These are phyloP conservation scores for Neosilurus mollespiculum DNA, from an alignment of 2,797 vertebrate species.

Conservation along the genomic window DNA sequence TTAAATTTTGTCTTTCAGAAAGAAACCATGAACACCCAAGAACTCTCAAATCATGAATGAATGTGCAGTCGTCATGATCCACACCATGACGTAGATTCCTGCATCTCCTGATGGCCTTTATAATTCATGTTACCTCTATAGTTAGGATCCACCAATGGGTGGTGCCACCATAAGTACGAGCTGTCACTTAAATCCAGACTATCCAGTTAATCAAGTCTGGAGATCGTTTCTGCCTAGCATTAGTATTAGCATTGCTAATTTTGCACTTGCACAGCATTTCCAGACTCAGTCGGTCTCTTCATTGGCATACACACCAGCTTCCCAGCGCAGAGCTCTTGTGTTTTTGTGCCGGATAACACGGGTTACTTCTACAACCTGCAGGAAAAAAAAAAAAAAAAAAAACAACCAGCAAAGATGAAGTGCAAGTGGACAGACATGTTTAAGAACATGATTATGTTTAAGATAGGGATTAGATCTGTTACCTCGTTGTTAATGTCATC, in stretches of 20 bases:
- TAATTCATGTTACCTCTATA: not conserved
- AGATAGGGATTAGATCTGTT: slow-evolving; percentile 34
- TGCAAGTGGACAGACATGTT: not conserved
- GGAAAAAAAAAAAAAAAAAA: slow-evolving; percentile 7
- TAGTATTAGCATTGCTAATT: not conserved
- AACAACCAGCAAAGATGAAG: slow-evolving; percentile 6
- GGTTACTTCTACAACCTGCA: slow-evolving; percentile 86
- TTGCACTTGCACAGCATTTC: slow-evolving; percentile 10
- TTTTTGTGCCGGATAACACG: slow-evolving; percentile 83
- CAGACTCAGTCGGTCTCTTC: slow-evolving; percentile 64
- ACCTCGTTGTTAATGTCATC: slow-evolving; percentile 89
- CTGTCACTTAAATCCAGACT: slow-evolving; percentile 31
- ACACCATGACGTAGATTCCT: not conserved
- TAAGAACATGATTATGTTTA: no score
- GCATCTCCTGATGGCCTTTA: not conserved
- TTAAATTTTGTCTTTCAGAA: not conserved
- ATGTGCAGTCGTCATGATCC: not conserved
- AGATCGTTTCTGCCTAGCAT: slow-evolving; percentile 7
- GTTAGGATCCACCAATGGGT: not conserved
- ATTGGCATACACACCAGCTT: slow-evolving; percentile 77
- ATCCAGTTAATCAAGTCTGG: slow-evolving; percentile 28
- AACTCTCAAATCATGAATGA: slow-evolving; percentile 7
- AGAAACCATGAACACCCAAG: slow-evolving; percentile 17
- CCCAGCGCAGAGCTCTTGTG: slow-evolving; percentile 81
- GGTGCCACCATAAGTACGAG: slow-evolving; percentile 14